phyloP scores from a whole-genome alignment of 2,888 invertebrate genomes.

The Lithophane socia region DNA sequence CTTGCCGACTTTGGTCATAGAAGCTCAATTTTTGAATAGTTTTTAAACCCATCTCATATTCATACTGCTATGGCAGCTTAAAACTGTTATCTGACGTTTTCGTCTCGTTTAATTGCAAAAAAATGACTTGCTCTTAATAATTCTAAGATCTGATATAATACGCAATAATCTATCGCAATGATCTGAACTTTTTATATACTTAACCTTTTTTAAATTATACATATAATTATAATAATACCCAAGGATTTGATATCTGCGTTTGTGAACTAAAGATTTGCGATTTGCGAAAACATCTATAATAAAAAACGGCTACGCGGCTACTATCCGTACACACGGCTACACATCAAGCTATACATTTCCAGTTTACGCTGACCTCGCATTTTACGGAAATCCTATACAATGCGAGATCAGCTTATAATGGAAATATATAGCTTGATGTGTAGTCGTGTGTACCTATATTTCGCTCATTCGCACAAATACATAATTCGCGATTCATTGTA shows the following conservation, averaged over 20 bases:
- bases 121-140: background rate
- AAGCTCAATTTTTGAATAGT: constrained; percentile 50
- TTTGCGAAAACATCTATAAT: background rate
- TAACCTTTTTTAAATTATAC: background rate
- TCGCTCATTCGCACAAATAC: background rate
- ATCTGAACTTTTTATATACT: background rate
- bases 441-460: background rate
- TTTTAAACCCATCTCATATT: background rate
- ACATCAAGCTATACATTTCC: no score
- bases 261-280: background rate
- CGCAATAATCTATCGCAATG: background rate
- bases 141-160: background rate
- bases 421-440: no score
- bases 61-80: background rate
- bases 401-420: no score
- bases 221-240: background rate
- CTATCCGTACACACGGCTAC: no score
- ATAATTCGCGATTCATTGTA: background rate
- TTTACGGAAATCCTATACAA: no score
- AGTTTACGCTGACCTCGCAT: no score
- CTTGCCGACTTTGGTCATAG: constrained; percentile 14
- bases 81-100: background rate
- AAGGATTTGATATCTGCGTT: background rate
- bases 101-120: background rate
- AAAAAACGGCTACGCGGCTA: background rate